Evolutionary conservation across 2,797 vertebrate species (phyloP).

Genomic region (Arremon brunneinucha): DNA sequence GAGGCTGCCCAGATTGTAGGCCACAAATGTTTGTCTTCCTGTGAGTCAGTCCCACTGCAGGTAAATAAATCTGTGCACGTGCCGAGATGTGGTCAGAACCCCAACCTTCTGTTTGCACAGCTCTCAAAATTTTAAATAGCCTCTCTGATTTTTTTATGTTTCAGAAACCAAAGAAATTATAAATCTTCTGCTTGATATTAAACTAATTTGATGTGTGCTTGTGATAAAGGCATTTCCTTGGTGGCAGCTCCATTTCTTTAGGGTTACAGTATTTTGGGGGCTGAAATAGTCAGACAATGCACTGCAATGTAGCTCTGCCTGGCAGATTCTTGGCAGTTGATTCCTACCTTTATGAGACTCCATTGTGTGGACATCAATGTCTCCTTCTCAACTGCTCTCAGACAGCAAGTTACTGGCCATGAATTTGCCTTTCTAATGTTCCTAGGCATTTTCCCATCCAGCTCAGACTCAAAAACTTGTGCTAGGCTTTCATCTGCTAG

Average conservation of each 20-base stretch:
- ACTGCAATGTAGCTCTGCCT: not conserved
- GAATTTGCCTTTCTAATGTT: slow-evolving; percentile 54
- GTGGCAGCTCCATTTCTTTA: not conserved
- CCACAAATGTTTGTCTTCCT: not conserved
- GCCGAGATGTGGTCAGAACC: not conserved
- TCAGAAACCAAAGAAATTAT: not conserved
- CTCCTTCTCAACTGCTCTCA: slow-evolving; percentile 18
- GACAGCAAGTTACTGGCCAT: slow-evolving; percentile 32
- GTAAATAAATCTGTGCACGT: rapidly evolving
- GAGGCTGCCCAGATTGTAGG: not conserved
- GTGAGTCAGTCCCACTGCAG: not conserved
- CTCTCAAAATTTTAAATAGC: not conserved
- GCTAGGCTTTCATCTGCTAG: not conserved
- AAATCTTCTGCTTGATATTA: not conserved
- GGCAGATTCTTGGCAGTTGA: slow-evolving; percentile 54
- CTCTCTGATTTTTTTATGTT: not conserved
- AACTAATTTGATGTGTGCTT: not conserved
- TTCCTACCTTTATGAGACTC: slow-evolving; percentile 37
- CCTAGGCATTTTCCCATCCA: slow-evolving; percentile 19
- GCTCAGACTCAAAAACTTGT: not conserved
- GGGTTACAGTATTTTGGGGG: slow-evolving; percentile 21
- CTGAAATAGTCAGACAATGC: slow-evolving; percentile 58
- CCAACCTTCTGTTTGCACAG: not conserved
- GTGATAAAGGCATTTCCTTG: not conserved
- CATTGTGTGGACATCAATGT: slow-evolving; percentile 48